phyloP scores from a whole-genome alignment of 2,888 invertebrate species.

The Theretra japonica region DNA sequence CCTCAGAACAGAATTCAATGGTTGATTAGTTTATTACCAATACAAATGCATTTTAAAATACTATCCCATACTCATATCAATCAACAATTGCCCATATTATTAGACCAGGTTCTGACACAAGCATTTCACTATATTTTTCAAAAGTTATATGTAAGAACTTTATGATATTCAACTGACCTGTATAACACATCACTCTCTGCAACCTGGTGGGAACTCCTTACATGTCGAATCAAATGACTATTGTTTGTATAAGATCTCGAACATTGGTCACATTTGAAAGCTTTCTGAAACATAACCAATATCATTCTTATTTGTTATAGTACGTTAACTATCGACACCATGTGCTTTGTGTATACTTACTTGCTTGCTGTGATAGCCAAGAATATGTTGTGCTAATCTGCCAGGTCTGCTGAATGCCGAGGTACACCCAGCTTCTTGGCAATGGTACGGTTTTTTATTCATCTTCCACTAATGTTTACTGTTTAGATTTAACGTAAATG shows the following conservation, averaged over 20 bases:
- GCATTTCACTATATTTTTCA: too few species aligned
- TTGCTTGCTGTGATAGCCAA: slow-evolving; percentile 80
- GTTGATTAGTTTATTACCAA: too few species aligned
- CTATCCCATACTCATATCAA: too few species aligned
- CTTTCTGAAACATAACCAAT: slow-evolving; percentile 76
- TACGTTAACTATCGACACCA: neutral
- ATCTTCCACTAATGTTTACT: slow-evolving; percentile 8
- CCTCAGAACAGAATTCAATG: too few species aligned
- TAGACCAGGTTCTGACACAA: too few species aligned
- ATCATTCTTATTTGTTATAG: neutral
- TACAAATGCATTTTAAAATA: too few species aligned
- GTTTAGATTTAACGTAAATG: neutral
- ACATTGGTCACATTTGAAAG: slow-evolving; percentile 86
- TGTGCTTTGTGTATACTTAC: slow-evolving; percentile 65
- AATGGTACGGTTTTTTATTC: slow-evolving; percentile 41
- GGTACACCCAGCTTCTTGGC: slow-evolving; percentile 66
- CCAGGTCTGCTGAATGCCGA: slow-evolving; percentile 80
- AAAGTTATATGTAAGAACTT: too few species aligned
- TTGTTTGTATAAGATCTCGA: slow-evolving; percentile 85
- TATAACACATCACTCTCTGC: slow-evolving; percentile 57
- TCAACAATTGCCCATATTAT: too few species aligned
- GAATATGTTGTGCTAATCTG: slow-evolving; percentile 83
- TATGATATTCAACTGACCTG: slow-evolving; percentile 52
- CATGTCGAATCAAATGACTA: slow-evolving; percentile 86
- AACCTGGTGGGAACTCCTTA: slow-evolving; percentile 74